Percentiles rank a stretch among this genome's conserved stretches.
These are phyloP conservation scores for Formica exsecta DNA, from an alignment of 1,140 invertebrate genomes.

Conservation along the genomic window DNA sequence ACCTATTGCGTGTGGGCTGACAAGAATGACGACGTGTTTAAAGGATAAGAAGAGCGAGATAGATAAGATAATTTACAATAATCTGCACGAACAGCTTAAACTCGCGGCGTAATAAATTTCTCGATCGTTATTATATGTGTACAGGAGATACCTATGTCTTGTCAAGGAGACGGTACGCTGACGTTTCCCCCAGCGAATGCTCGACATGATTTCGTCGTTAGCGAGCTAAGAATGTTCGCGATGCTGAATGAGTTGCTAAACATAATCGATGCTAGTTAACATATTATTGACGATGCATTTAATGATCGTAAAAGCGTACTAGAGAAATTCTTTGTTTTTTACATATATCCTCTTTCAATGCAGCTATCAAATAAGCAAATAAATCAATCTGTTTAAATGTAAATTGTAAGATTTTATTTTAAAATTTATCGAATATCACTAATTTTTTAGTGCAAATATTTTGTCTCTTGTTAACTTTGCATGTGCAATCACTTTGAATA, in stretches of 20 bases:
- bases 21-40: conserved; percentile 51
- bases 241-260: conserved; percentile 28
- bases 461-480: not conserved
- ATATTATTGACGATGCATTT: not conserved
- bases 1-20: conserved; percentile 49
- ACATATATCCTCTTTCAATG: not conserved
- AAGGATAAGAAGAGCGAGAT: conserved; percentile 39
- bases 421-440: not conserved
- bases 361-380: not conserved
- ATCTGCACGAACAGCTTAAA: conserved; percentile 8
- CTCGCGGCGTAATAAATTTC: conserved; percentile 49
- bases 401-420: not conserved
- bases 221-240: not conserved
- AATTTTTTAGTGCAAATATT: not conserved
- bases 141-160: not conserved
- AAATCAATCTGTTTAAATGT: not conserved
- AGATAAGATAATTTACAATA: conserved; percentile 60
- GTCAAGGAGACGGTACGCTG: conserved; percentile 29
- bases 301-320: not conserved
- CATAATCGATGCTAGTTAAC: not conserved
- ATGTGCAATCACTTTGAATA: not conserved
- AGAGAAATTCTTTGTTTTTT: conserved; percentile 12
- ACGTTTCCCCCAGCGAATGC: conserved; percentile 9
- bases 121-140: conserved; percentile 46
- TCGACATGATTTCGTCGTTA: conserved; percentile 41